These are phyloP conservation scores for Scomberomorus guttatus DNA, from an alignment of 2,797 vertebrate genomes.

Conservation along the genomic window DNA sequence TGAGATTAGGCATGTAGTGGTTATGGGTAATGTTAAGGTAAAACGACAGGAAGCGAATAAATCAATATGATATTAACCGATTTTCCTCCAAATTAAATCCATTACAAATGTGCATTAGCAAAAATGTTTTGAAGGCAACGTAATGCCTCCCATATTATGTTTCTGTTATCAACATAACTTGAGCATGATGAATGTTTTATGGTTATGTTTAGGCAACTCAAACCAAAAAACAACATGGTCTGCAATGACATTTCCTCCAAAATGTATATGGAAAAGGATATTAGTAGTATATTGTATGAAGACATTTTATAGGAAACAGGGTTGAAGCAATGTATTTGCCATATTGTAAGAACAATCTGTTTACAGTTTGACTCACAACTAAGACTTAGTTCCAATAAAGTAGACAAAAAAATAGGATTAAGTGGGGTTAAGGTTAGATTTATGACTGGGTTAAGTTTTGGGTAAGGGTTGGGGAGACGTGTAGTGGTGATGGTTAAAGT, in stretches of 20 bases:
- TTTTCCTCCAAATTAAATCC: neutral
- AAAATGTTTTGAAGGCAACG: neutral
- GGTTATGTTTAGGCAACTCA: neutral
- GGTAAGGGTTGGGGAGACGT: neutral
- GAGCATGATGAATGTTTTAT: neutral
- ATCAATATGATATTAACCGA: neutral
- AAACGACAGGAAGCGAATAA: neutral
- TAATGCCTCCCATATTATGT: no score
- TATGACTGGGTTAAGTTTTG: neutral
- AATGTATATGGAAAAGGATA: neutral
- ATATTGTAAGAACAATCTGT: neutral
- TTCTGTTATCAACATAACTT: no score
- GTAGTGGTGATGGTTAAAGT: neutral
- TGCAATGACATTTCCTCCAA: no score
- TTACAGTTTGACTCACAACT: neutral
- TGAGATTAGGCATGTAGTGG: neutral
- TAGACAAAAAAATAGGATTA: neutral
- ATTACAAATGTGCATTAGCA: neutral
- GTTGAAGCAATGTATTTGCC: neutral
- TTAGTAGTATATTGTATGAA: neutral
- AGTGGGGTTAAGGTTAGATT: neutral
- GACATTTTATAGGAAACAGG: slow-evolving; percentile 7
- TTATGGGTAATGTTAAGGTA: neutral
- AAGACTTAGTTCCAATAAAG: neutral
- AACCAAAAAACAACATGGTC: no score